phyloP scores from a whole-genome alignment of 2,113 vertebrate genomes.

The Oryctolagus cuniculus region DNA sequence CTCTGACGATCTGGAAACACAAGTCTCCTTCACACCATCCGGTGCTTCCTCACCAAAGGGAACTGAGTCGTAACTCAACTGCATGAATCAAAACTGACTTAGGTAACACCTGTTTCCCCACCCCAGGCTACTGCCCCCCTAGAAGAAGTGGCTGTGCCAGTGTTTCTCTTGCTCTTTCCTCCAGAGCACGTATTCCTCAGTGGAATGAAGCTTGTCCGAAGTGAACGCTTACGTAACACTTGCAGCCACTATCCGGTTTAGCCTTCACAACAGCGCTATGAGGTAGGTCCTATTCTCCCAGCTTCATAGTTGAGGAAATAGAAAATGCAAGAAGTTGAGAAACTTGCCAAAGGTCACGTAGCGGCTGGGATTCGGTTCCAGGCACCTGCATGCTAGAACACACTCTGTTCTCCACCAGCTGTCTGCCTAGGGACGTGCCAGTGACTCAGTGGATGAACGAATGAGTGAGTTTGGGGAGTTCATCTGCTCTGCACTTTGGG shows the following conservation, averaged over 20 bases:
- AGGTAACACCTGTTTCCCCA: background rate
- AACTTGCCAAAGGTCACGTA: background rate
- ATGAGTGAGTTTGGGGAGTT: background rate
- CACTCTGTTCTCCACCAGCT: background rate
- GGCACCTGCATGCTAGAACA: too few relatives aligned
- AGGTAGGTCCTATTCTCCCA: background rate
- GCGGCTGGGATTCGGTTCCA: background rate
- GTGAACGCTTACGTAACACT: background rate
- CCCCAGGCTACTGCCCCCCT: too few relatives aligned
- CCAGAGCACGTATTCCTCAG: background rate
- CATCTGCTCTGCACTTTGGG: background rate
- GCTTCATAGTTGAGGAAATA: background rate
- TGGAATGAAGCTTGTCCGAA: background rate
- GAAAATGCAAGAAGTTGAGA: background rate
- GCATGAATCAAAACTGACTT: background rate
- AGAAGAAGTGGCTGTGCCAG: background rate
- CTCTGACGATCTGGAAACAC: background rate
- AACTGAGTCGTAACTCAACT: background rate
- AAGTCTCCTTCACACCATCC: background rate
- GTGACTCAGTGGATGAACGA: background rate
- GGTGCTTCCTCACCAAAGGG: background rate
- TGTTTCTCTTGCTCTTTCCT: background rate
- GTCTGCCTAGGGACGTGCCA: background rate
- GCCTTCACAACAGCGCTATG: background rate
- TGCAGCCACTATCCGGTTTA: background rate